A percentile compares a stretch with the other conserved stretches of the same genome.
phyloP scores from a whole-genome alignment of 1,140 invertebrate species.

The Geopemphigus sp. region DNA sequence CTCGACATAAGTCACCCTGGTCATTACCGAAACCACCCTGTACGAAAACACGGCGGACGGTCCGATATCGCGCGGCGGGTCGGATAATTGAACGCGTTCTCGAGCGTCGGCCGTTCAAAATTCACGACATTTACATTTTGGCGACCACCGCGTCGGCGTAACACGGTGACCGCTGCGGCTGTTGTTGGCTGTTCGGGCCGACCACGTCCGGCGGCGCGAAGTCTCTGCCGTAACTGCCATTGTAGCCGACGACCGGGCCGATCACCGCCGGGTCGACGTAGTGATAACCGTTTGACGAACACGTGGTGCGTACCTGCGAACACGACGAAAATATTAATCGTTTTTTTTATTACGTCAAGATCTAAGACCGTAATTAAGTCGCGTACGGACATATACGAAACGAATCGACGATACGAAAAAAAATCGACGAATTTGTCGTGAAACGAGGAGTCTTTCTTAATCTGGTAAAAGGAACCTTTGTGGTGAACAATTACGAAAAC shows the following conservation, averaged over 20 bases:
- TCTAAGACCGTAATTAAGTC: too few species aligned
- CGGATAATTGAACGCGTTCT: background rate
- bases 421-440: too few species aligned
- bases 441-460: too few species aligned
- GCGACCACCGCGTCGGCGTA: background rate
- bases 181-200: background rate
- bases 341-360: too few species aligned
- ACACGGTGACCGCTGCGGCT: constrained; percentile 25
- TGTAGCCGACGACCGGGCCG: background rate
- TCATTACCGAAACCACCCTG: background rate
- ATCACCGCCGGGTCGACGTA: constrained; percentile 9
- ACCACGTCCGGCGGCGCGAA: constrained; percentile 29
- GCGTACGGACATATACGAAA: too few species aligned
- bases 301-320: constrained; percentile 27
- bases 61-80: too few species aligned
- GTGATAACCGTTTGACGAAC: constrained; percentile 41
- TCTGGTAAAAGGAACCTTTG: too few species aligned
- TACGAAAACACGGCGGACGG: background rate
- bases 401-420: too few species aligned
- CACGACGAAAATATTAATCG: too few species aligned
- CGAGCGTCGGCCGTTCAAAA: background rate
- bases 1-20: too few species aligned
- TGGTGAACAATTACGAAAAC: too few species aligned
- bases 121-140: background rate
- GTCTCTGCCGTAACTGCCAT: constrained; percentile 2